Base-by-base conservation (phyloP, 2,888 invertebrate species). In the Zygogramma bicolorata region DNA sequence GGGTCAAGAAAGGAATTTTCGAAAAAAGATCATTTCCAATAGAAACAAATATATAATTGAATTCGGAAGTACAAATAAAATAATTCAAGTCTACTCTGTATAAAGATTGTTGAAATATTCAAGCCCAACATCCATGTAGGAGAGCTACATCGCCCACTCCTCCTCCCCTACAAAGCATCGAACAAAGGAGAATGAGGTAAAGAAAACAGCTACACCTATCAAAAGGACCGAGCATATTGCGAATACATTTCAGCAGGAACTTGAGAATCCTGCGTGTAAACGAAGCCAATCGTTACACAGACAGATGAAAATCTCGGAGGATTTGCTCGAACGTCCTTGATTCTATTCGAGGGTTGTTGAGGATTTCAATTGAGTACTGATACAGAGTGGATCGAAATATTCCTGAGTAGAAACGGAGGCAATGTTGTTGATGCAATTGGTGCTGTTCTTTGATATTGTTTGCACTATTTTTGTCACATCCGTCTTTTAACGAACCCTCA, bases 251-350 rank as follows among this genome's bases (percentile, higher is more conserved):
- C 61, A 22, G 22, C 38, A 15, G 62, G 62, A 62, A 42, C 62
- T 31, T 62, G 18, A 25, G 42, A 60, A 68, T 68, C 62, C 63
- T 62, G 62, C 49, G 20, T 42, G 63, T 59, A 71, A 71, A 71
- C 71, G 71, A 71, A 71, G 71, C 67, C 71, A 71, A 71, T 71
- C 68, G 68, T 68, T 71, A 71, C 38, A 25, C 60, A 71, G 71
- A 68, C 71, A 71, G 68, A 59, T 62, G 67, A 67, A 57, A 68
- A 68, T 68, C 71, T 68, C 68, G 15, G 25, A 63, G 67, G 71
- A 65, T 71, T 68, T 63, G 65, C 62, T 59, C 42, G 49, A 60
- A 67, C 59, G 63, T 71, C 68, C 68, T 71, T 58, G 60, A 61
- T 61, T 31, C 59, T 40, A 29, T 63, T 68, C 65, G 38, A 71